Evolutionary conservation across 2,797 vertebrate genomes (phyloP), one percentile per base, ranked within the genome.

Genomic region (Pitangus sulphuratus): DNA sequence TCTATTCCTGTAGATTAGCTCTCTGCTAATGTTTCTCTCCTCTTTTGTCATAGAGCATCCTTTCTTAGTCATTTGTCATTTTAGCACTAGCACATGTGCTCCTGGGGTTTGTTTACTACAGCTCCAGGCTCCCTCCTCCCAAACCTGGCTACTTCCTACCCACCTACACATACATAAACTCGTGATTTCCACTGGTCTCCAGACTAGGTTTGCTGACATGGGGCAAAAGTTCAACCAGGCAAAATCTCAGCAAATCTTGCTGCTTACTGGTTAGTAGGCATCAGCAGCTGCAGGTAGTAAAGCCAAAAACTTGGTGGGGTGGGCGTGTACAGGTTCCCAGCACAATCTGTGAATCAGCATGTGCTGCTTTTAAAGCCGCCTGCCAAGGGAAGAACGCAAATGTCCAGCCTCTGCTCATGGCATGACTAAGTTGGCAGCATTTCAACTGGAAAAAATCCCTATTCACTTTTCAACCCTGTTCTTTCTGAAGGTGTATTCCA

Each of bases 291-390:
- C 1, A 18, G 33, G 53, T 2, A 74, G 26, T 26, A 80, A 53
- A 94, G 75, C 57, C 61, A 79, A 50, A 89, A 37, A 1, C 33
- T 17, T 37, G 33, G 28, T 75, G 40, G 14, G 42, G 3, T 56
- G 39, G 37, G 51, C 42, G 47, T 12, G 14, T 61, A 30, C 40
- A 22, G 61, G 9, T 57, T 71, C 53, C 72, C 30, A 3, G 71
- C 18, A 66, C 30, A 60, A 79, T 19, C 40, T 77, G 60, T 5
- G 4, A 53, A 65, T 54, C 95, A 75, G 70, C 0, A 0, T 19
- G n/a, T 0, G 0, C 72, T 44, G 69, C n/a, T 85, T 66, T 54
- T 42, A 68, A 74, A 54, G 44, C 50, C 0, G 0, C 71, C 45
- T 86, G 89, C 84, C 77, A 86, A 82, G 78, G 40, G 68, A 81